phyloP scores from a whole-genome alignment of 2,888 invertebrate species.

The Diachrysia chrysitis region DNA sequence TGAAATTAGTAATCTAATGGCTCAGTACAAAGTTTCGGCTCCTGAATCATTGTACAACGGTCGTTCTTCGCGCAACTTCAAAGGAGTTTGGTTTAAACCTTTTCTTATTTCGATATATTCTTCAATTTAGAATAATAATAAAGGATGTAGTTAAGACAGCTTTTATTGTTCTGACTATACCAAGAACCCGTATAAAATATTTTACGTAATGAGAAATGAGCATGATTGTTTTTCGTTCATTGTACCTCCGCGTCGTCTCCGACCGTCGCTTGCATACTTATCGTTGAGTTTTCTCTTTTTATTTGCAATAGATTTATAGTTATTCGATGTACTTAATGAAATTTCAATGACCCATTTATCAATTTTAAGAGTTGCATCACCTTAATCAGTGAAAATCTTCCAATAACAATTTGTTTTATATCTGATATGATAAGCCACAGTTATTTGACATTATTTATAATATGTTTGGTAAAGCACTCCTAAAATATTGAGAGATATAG shows the following conservation, averaged over 20 bases:
- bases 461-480: too few relatives aligned
- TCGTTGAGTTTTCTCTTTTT: conserved; percentile 21
- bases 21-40: conserved; percentile 48
- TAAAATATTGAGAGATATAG: too few relatives aligned
- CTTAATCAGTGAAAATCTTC: too few relatives aligned
- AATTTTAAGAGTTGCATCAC: too few relatives aligned
- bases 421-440: too few relatives aligned
- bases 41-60: conserved; percentile 35
- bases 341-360: too few relatives aligned
- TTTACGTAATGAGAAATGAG: conserved; percentile 19
- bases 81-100: conserved; percentile 55
- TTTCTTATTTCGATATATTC: conserved; percentile 59
- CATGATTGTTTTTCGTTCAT: conserved; percentile 39
- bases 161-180: conserved; percentile 41
- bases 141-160: conserved; percentile 19
- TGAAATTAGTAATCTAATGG: conserved; percentile 58
- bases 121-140: conserved; percentile 48
- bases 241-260: conserved; percentile 37
- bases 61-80: conserved; percentile 49
- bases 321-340: too few relatives aligned
- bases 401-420: too few relatives aligned
- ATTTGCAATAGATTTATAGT: too few relatives aligned
- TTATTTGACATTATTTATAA: too few relatives aligned
- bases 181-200: conserved; percentile 40
- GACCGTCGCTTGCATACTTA: conserved; percentile 24